These are phyloP conservation scores for Falco cherrug DNA, from an alignment of 2,797 vertebrate genomes.

Conservation along the genomic window DNA sequence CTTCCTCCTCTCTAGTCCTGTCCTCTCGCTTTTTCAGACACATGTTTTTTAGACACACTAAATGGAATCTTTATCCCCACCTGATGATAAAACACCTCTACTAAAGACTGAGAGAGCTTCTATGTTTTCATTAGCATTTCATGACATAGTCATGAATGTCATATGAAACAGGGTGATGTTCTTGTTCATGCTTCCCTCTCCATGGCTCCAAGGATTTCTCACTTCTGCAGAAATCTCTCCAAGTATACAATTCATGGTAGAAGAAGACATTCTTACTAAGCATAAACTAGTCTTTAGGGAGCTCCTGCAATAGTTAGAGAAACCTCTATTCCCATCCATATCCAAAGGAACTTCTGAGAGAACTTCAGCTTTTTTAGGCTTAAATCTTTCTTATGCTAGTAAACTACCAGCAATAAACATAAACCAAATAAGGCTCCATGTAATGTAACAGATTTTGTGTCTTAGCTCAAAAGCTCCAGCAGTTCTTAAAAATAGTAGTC, in stretches of 20 bases:
- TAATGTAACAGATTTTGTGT: not conserved
- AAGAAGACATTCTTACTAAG: not conserved
- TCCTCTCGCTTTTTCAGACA: not conserved
- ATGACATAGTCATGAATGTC: not conserved
- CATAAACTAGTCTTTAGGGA: not conserved
- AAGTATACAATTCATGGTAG: not conserved
- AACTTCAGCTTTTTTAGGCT: not conserved
- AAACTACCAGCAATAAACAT: not conserved
- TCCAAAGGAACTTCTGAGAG: not conserved
- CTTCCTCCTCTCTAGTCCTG: not conserved
- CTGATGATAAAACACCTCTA: not conserved
- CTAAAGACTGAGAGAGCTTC: not conserved
- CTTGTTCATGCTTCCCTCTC: not conserved
- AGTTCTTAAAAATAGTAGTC: not conserved
- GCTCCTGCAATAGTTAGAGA: not conserved
- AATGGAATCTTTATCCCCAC: not conserved
- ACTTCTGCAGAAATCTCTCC: not conserved
- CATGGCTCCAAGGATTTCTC: not conserved
- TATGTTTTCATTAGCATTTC: not conserved
- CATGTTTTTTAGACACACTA: not conserved
- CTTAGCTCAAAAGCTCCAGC: not conserved
- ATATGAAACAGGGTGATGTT: not conserved
- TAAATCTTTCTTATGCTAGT: not conserved
- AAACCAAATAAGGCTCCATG: not conserved
- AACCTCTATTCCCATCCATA: not conserved